Base-by-base conservation (phyloP, 2,797 vertebrate genomes). In the Microhierax caerulescens region DNA sequence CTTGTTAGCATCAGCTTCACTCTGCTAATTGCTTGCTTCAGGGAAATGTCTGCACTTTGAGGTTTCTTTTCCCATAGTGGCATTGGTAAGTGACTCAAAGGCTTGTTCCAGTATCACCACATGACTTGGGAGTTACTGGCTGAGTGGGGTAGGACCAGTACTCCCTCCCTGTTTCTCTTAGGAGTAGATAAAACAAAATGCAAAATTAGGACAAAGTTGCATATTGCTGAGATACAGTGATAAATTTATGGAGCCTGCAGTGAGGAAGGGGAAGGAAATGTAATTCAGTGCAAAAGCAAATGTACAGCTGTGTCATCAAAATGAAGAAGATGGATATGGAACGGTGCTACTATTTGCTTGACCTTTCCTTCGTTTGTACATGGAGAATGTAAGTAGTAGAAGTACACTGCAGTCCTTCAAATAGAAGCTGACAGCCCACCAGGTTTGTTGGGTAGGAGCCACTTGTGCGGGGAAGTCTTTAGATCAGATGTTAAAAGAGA, bases 31-130 rank as follows among this genome's bases (percentile, higher is more conserved):
- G 76, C 61, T 92, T 79, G 88, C 85, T 95, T 92, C 41, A 61
- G 87, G 88, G 91, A 88, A 67, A 32, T 6, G 81, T 89, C 96
- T 96, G 85, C 69, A 36, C 90, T 95, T 91, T 79, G 91, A 95
- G 91, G 72, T 85, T 90, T 92, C 59, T 88, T 93, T 86, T 88
- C 94, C 85, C 88, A 67, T 65, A 48, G 73, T 78, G 74, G n/a
- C 59, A 60, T 3, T 63, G 63, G 16, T 70, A 39, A 63, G 69
- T 47, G 61, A 72, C 63, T 96, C n/a, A 59, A 63, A 70, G 80
- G 39, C 88, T 63, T 93, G 20, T 65, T 94, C 34, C 43, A 41
- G 24, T 65, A 80, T 86, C 12, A 2, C 73, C 73, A n/a, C 15
- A 6, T 88, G 85, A 75, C 69, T 74, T 57, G 50, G 48, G 69